phyloP scores from a whole-genome alignment of 2,113 vertebrate species.

The Orthochromis malagaraziensis region DNA sequence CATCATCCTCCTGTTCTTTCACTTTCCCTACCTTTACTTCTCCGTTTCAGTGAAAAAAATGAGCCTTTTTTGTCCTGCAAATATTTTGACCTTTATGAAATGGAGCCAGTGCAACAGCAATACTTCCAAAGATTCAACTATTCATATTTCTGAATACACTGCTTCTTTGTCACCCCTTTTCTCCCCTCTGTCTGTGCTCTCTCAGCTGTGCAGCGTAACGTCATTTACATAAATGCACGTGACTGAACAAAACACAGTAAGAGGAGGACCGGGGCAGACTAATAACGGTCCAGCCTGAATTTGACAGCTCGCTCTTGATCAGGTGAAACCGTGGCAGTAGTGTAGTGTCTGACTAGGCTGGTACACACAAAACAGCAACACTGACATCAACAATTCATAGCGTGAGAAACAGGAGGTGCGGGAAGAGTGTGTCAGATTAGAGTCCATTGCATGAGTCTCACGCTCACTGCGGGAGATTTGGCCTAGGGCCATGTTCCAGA shows the following conservation, averaged over 20 bases:
- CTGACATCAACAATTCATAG: slow-evolving; percentile 34
- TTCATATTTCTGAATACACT: slow-evolving; percentile 11
- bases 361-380: slow-evolving; percentile 8
- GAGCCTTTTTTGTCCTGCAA: slow-evolving; percentile 28
- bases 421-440: slow-evolving; percentile 52
- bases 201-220: slow-evolving; percentile 8
- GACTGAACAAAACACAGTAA: not conserved
- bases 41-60: slow-evolving; percentile 21
- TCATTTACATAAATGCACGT: slow-evolving; percentile 43
- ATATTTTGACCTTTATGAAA: slow-evolving; percentile 58
- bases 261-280: slow-evolving; percentile 6
- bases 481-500: slow-evolving; percentile 51
- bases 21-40: slow-evolving; percentile 12
- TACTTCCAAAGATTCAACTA: not conserved
- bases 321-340: not conserved
- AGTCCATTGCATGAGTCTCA: slow-evolving; percentile 53
- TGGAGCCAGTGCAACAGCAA: not conserved
- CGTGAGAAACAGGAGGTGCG: slow-evolving; percentile 44
- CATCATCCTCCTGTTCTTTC: slow-evolving; percentile 24
- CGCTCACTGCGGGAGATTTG: slow-evolving; percentile 49
- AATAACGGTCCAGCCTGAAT: slow-evolving; percentile 8
- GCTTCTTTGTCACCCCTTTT: slow-evolving; percentile 6
- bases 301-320: slow-evolving; percentile 31
- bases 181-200: not conserved
- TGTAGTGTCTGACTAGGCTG: not conserved